Conservation (phyloP, 2,113 vertebrate species). For the Nothoprocta perdicaria region DNA sequence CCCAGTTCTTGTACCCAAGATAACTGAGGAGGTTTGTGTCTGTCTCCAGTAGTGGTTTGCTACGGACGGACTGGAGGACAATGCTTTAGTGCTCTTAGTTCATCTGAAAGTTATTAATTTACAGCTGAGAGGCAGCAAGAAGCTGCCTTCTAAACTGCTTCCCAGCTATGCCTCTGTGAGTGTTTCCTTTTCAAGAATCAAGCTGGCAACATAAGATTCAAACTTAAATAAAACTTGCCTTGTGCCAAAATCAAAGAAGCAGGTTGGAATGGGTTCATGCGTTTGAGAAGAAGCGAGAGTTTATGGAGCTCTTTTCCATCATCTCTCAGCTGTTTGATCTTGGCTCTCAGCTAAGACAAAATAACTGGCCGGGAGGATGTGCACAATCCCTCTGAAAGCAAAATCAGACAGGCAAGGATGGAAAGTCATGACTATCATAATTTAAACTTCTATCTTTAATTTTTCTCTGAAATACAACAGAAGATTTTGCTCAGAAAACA, state of each 20-base stretch:
- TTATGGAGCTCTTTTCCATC: conserved; percentile 52
- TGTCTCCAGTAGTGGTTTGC: background rate
- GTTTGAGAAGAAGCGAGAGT: conserved; percentile 36
- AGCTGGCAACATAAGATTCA: conserved; percentile 24
- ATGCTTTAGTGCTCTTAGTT: background rate
- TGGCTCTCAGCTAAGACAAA: conserved; percentile 25
- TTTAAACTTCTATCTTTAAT: conserved; percentile 29
- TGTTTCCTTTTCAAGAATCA: conserved; percentile 43
- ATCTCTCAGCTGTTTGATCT: conserved; percentile 48
- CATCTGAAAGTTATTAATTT: conserved; percentile 58
- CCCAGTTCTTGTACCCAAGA: background rate
- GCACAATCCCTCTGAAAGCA: conserved; percentile 39
- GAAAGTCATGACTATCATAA: background rate
- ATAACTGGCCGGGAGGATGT: conserved; percentile 2
- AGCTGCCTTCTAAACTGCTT: conserved; percentile 50
- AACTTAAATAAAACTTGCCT: conserved; percentile 24
- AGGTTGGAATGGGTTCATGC: conserved; percentile 28
- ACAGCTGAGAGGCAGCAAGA: conserved; percentile 53
- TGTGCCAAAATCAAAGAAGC: conserved; percentile 35
- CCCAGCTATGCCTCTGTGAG: conserved; percentile 41
- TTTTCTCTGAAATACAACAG: conserved; percentile 13
- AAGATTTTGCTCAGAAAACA: background rate
- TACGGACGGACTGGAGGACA: background rate
- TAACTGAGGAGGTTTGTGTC: background rate
- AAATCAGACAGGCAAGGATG: conserved; percentile 55